phyloP scores from a whole-genome alignment of 2,888 invertebrate genomes.

The Pseudolycoriella hygida region DNA sequence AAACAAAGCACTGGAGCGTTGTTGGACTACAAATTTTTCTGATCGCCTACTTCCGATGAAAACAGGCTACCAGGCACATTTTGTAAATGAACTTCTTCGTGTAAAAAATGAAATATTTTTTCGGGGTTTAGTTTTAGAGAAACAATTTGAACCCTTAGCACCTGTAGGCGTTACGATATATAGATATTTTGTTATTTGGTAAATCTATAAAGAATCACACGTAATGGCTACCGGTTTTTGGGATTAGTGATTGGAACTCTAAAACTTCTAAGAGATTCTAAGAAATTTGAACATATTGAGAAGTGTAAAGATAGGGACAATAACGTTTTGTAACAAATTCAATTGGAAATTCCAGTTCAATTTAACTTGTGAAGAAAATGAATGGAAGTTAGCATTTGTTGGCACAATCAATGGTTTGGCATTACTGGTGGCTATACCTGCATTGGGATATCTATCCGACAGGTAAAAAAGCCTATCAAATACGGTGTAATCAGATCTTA shows the following conservation, averaged over 20 bases:
- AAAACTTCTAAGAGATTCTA: too few species aligned
- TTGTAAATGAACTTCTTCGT: background rate
- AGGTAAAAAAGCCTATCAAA: conserved; percentile 28
- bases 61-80: too few species aligned
- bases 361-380: conserved; percentile 41
- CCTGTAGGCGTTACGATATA: too few species aligned
- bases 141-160: too few species aligned
- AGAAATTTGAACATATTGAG: too few species aligned
- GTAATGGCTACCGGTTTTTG: too few species aligned
- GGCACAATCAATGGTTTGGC: conserved; percentile 59
- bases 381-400: conserved; percentile 55
- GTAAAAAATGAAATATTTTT: background rate
- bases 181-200: too few species aligned
- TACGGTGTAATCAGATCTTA: background rate
- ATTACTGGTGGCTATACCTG: conserved; percentile 51
- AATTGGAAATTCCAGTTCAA: conserved; percentile 34
- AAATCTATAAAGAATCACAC: too few species aligned
- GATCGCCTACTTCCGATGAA: too few species aligned
- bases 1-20: background rate
- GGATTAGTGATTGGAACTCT: too few species aligned
- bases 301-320: background rate
- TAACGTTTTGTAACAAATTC: background rate
- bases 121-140: too few species aligned
- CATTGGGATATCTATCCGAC: conserved; percentile 46
- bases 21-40: background rate